phyloP scores from a whole-genome alignment of 2,888 invertebrate genomes.

The Polyommatus icarus region DNA sequence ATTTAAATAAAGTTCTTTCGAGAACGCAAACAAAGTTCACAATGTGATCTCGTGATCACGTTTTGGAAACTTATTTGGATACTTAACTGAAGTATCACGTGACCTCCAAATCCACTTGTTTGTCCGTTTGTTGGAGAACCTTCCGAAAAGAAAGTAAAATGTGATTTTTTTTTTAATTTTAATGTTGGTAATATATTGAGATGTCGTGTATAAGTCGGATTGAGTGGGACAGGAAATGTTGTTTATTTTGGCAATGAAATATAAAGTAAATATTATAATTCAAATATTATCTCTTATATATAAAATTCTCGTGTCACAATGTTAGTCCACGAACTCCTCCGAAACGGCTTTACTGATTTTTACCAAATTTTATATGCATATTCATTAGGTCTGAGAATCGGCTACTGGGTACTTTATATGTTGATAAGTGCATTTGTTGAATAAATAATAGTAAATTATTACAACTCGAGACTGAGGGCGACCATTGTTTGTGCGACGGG shows the following conservation, averaged over 20 bases:
- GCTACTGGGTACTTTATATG: too few relatives aligned
- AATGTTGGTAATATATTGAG: background rate
- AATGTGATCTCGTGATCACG: background rate
- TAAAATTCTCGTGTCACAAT: too few relatives aligned
- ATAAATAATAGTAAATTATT: too few relatives aligned
- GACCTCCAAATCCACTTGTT: conserved; percentile 22
- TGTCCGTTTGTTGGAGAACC: background rate
- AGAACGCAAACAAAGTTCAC: background rate
- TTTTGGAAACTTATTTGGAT: conserved; percentile 16
- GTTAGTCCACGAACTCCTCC: too few relatives aligned
- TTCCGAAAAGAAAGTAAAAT: conserved; percentile 22
- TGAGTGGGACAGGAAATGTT: background rate
- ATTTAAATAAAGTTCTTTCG: background rate
- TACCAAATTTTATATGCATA: too few relatives aligned
- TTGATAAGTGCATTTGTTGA: too few relatives aligned
- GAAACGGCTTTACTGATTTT: too few relatives aligned
- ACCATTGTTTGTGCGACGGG: too few relatives aligned
- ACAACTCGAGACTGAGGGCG: too few relatives aligned
- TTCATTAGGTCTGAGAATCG: too few relatives aligned
- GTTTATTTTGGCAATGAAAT: background rate
- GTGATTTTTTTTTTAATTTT: background rate
- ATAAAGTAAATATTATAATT: background rate
- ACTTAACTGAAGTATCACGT: background rate
- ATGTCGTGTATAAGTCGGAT: background rate
- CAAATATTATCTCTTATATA: too few relatives aligned